These are phyloP conservation scores for Ariopsis seemanni DNA, from an alignment of 2,113 vertebrate species.

Conservation along the genomic window DNA sequence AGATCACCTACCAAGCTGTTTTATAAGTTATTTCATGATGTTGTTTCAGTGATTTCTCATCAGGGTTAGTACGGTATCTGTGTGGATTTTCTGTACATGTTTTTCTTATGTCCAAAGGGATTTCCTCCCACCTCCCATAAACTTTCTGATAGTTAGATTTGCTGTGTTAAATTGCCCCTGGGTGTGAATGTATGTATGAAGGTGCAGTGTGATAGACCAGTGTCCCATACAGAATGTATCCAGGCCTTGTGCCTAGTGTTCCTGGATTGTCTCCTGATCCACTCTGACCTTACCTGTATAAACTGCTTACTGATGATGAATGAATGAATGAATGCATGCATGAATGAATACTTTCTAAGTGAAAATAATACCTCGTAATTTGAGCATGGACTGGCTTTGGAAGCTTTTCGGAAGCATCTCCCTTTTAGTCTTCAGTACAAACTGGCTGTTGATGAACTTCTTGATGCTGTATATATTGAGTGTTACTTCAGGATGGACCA, in stretches of 20 bases:
- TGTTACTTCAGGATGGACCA: slow-evolving; percentile 73
- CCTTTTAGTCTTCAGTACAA: slow-evolving; percentile 71
- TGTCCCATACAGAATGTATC: background rate
- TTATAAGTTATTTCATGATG: background rate
- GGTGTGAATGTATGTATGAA: background rate
- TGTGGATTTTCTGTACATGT: background rate
- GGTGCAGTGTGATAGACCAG: background rate
- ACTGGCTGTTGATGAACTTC: slow-evolving; percentile 78
- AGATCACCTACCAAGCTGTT: background rate
- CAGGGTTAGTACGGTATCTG: background rate
- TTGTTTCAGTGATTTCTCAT: background rate
- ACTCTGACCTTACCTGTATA: background rate
- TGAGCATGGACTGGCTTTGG: slow-evolving; percentile 63
- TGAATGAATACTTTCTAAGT: background rate
- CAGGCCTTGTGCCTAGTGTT: background rate
- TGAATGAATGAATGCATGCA: background rate
- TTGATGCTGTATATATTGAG: slow-evolving; percentile 75
- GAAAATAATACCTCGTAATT: slow-evolving; percentile 66
- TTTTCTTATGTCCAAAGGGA: background rate
- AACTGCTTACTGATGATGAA: background rate
- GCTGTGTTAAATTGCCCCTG: background rate
- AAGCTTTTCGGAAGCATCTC: slow-evolving; percentile 62
- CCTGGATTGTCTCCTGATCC: background rate
- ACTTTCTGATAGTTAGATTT: background rate
- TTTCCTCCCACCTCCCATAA: background rate